Evolutionary conservation across 2,113 vertebrate species (phyloP).

Genomic region (Bubo scandiacus): DNA sequence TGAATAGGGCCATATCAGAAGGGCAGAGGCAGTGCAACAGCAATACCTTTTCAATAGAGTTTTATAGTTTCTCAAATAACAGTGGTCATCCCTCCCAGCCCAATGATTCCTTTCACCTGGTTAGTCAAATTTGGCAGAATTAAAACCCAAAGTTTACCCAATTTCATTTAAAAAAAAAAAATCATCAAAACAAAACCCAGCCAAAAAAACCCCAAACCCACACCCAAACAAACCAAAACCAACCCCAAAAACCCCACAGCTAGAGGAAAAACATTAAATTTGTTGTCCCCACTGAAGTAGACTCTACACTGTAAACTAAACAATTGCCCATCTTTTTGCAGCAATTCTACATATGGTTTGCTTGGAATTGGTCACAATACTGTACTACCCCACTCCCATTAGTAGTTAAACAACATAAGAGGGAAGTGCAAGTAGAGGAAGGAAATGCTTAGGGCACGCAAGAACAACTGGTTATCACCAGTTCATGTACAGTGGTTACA

Average conservation of each 20-base stretch:
- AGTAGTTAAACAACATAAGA: background rate
- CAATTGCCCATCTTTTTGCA: background rate
- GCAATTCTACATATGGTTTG: background rate
- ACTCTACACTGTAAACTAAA: background rate
- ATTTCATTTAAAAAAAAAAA: background rate
- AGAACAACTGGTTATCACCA: background rate
- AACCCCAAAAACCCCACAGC: background rate
- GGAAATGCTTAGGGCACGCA: background rate
- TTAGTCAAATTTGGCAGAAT: background rate
- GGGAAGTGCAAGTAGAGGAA: background rate
- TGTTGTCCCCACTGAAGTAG: background rate
- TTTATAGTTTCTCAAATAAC: background rate
- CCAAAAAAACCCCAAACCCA: background rate
- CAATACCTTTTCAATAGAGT: background rate
- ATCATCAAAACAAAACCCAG: background rate
- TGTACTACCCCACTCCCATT: background rate
- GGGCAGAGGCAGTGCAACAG: rapidly evolving
- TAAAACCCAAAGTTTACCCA: background rate
- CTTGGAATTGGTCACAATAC: background rate
- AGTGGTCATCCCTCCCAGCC: background rate
- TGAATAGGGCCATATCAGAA: background rate
- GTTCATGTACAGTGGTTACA: background rate
- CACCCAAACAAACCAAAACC: background rate
- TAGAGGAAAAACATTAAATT: background rate
- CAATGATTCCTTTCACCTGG: background rate